A percentile compares a stretch with the other conserved stretches of the same genome.
These are phyloP conservation scores for Exephanes ischioxanthus DNA, from an alignment of 2,888 invertebrate genomes.

Conservation along the genomic window DNA sequence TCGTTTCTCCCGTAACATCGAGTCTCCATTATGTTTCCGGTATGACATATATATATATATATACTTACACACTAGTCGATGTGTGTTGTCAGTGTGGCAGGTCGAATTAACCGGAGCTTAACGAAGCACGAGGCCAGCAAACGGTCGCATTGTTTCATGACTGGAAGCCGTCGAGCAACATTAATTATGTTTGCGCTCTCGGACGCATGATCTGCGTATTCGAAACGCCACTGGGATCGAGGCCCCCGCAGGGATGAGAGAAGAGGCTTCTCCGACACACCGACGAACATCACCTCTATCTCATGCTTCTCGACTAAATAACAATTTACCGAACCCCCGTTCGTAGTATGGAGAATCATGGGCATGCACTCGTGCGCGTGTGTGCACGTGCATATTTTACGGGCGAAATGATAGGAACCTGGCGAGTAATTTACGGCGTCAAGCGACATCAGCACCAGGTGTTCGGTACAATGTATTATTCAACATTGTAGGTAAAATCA, in stretches of 20 bases:
- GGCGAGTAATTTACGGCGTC: conserved; percentile 45
- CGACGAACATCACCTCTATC: background rate
- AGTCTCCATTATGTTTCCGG: conserved; percentile 1
- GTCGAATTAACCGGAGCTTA: conserved; percentile 61
- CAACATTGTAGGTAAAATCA: conserved; percentile 13
- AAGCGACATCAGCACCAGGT: conserved; percentile 17
- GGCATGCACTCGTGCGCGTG: background rate
- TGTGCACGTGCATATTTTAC: conserved; percentile 8
- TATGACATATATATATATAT: background rate
- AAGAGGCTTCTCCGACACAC: conserved; percentile 6
- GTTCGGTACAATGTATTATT: conserved; percentile 40
- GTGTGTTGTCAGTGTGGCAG: conserved; percentile 54
- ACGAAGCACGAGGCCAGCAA: conserved; percentile 56
- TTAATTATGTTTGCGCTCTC: conserved; percentile 68
- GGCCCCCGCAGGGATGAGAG: background rate
- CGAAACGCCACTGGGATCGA: conserved; percentile 16
- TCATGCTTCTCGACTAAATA: conserved; percentile 56
- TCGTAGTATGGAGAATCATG: conserved; percentile 15
- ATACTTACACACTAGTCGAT: background rate
- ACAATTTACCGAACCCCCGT: conserved; percentile 58
- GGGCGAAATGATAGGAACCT: conserved; percentile 30
- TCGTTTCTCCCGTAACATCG: background rate
- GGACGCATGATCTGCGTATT: conserved; percentile 61
- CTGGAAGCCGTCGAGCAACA: conserved; percentile 59
- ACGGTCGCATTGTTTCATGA: conserved; percentile 63